A percentile compares a stretch with the other conserved stretches of the same genome.
Evolutionary conservation across 2,113 vertebrate species (phyloP).

Genomic region (Dicaeum eximium): DNA sequence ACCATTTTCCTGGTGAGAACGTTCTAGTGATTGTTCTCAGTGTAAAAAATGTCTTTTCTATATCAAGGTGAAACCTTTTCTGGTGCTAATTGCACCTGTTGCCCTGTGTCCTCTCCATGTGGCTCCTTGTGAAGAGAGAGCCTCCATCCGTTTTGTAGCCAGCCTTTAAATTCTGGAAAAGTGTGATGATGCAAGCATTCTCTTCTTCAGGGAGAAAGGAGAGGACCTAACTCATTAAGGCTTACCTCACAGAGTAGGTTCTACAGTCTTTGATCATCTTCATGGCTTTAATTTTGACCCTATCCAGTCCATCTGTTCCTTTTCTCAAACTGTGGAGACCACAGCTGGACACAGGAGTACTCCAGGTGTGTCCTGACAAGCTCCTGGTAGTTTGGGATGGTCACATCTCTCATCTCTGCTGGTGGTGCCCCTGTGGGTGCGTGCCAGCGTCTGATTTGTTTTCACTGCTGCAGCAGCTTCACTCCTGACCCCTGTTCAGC

Average conservation of each 20-base stretch:
- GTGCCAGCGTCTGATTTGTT: neutral
- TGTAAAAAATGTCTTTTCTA: neutral
- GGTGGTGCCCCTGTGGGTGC: neutral
- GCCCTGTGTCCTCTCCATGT: neutral
- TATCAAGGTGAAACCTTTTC: neutral
- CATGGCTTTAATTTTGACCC: neutral
- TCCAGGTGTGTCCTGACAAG: neutral
- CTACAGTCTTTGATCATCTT: neutral
- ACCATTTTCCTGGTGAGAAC: neutral
- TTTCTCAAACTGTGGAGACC: neutral
- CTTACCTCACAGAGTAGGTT: neutral
- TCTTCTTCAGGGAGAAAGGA: neutral
- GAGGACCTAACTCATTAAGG: neutral
- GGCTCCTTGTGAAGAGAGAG: neutral
- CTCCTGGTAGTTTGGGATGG: neutral
- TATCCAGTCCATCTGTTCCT: neutral
- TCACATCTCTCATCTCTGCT: neutral
- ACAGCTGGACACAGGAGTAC: neutral
- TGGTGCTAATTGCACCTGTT: neutral
- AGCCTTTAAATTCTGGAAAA: neutral
- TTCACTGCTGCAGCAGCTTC: neutral
- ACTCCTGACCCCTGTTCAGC: neutral
- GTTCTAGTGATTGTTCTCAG: neutral
- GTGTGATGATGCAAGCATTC: no score
- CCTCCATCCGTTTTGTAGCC: neutral